These are phyloP conservation scores for Melopsittacus undulatus DNA, from an alignment of 2,797 vertebrate species.

Conservation along the genomic window DNA sequence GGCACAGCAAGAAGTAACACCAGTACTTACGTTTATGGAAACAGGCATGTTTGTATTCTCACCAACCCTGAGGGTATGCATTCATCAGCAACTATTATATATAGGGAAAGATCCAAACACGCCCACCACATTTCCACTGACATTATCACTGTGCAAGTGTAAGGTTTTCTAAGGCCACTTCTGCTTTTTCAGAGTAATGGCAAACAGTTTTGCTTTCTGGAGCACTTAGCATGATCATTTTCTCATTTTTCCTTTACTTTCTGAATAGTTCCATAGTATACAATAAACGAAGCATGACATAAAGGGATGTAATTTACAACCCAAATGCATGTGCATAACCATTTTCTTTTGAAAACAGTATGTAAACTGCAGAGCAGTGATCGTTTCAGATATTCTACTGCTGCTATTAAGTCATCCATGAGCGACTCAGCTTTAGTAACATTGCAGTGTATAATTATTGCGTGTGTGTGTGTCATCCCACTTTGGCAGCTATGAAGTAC, in stretches of 20 bases:
- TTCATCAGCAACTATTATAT: background rate
- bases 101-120: background rate
- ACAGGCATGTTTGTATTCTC: background rate
- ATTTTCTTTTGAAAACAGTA: background rate
- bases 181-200: background rate
- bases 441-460: slow-evolving; percentile 46
- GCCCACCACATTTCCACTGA: background rate
- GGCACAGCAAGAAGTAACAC: background rate
- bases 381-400: background rate
- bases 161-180: background rate
- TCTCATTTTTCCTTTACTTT: background rate
- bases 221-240: accelerated
- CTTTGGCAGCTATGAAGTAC: slow-evolving; percentile 36
- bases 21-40: background rate
- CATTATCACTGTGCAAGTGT: background rate
- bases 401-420: background rate
- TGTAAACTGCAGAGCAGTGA: background rate
- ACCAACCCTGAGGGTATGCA: background rate
- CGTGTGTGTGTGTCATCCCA: slow-evolving; percentile 45
- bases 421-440: slow-evolving; percentile 32
- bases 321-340: background rate
- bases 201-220: background rate
- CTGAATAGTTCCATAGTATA: background rate
- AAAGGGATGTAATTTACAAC: slow-evolving; percentile 20
- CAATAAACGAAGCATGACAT: background rate